Evolutionary conservation across 2,797 vertebrate species (phyloP).

Genomic region (Choloepus didactylus): DNA sequence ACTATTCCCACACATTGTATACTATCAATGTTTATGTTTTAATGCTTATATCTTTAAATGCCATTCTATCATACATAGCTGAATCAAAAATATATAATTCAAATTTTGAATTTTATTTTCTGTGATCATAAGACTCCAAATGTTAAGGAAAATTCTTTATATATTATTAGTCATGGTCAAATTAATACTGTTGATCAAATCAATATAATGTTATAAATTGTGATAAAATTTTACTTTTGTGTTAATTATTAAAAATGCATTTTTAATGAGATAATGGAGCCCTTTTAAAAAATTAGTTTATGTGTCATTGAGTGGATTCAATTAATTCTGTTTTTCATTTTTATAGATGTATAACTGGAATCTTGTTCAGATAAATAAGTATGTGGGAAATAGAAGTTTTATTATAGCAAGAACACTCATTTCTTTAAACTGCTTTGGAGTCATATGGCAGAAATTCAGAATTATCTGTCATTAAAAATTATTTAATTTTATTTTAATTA

Average conservation of each 20-base stretch:
- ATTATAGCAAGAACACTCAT: not conserved
- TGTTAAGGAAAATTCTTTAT: not conserved
- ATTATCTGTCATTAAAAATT: not conserved
- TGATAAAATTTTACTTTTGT: conserved; percentile 18
- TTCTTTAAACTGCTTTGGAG: not conserved
- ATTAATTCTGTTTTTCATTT: not conserved
- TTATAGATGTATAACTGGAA: conserved; percentile 18
- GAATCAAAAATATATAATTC: not conserved
- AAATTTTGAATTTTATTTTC: conserved; percentile 15
- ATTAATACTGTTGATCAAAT: conserved; percentile 10
- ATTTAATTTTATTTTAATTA: not conserved
- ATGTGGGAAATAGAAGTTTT: not conserved
- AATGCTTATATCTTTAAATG: not conserved
- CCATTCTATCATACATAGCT: not conserved
- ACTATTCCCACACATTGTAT: not conserved
- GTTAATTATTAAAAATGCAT: not conserved
- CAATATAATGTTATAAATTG: not conserved
- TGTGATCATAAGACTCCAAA: not conserved
- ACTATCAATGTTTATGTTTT: conserved; percentile 6
- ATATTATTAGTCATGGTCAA: not conserved
- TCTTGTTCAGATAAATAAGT: not conserved
- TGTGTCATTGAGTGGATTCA: not conserved
- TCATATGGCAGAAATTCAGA: not conserved
- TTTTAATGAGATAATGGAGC: not conserved
- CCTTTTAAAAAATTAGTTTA: not conserved